Evolutionary conservation across 2,888 invertebrate genomes (phyloP).

Genomic region (Litoditis marina): DNA sequence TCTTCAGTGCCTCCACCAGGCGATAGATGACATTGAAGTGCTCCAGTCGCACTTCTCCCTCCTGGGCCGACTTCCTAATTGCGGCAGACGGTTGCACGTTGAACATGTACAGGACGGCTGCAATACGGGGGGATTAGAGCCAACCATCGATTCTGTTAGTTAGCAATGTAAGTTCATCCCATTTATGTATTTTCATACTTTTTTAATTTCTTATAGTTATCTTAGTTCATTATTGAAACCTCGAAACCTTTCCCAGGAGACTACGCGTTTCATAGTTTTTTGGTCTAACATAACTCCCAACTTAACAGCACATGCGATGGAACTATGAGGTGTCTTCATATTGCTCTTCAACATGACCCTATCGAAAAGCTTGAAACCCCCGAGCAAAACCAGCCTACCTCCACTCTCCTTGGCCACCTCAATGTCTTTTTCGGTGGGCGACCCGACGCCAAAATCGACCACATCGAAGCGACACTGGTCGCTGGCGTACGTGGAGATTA

Average conservation of each 20-base stretch:
- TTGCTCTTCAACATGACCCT: too few relatives aligned
- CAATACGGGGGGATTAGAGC: slow-evolving; percentile 14
- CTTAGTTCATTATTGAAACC: too few relatives aligned
- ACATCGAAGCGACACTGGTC: slow-evolving; percentile 75
- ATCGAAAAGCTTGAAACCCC: too few relatives aligned
- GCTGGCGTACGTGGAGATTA: slow-evolving; percentile 76
- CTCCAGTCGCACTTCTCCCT: slow-evolving; percentile 69
- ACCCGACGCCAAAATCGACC: slow-evolving; percentile 85
- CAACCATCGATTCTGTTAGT: not conserved
- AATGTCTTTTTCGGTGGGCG: slow-evolving; percentile 78
- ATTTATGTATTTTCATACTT: not conserved
- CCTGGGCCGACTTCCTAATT: slow-evolving; percentile 66
- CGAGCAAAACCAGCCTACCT: too few relatives aligned
- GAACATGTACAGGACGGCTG: slow-evolving; percentile 83
- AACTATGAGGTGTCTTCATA: not conserved
- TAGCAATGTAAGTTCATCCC: not conserved
- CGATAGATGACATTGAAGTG: slow-evolving; percentile 86
- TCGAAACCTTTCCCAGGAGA: too few relatives aligned
- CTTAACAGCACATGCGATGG: not conserved
- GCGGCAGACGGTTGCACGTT: slow-evolving; percentile 69
- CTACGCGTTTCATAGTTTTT: not conserved
- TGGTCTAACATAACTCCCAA: not conserved
- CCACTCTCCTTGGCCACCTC: slow-evolving; percentile 70
- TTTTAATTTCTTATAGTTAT: too few relatives aligned
- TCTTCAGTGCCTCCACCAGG: slow-evolving; percentile 78